phyloP scores from a whole-genome alignment of 2,797 vertebrate genomes.

The Hypotaenidia philippensis region DNA sequence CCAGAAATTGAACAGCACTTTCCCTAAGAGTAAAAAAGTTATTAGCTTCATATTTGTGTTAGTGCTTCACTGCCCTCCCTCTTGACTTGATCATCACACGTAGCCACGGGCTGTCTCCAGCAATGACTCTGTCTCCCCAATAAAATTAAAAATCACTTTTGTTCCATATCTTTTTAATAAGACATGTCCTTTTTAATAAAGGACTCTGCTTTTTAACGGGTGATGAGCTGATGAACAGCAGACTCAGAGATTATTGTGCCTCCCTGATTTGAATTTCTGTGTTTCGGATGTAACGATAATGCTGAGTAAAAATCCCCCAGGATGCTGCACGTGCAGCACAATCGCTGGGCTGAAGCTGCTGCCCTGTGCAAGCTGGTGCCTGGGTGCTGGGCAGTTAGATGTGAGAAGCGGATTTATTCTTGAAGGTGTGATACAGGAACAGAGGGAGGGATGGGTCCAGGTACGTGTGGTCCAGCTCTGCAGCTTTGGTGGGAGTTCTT shows the following conservation, averaged over 20 bases:
- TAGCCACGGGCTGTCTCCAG: conserved; percentile 73
- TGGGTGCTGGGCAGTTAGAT: too few relatives aligned
- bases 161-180: conserved; percentile 70
- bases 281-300: background rate
- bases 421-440: too few relatives aligned
- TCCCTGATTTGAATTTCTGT: conserved; percentile 60
- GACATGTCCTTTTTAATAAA: conserved; percentile 68
- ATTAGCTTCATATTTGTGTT: conserved; percentile 77
- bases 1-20: conserved; percentile 70
- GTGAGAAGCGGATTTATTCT: too few relatives aligned
- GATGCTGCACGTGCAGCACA: background rate
- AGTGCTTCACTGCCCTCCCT: conserved; percentile 51
- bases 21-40: conserved; percentile 73
- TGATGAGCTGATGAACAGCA: conserved; percentile 45
- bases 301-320: background rate
- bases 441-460: too few relatives aligned
- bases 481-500: too few relatives aligned
- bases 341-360: too few relatives aligned
- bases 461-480: too few relatives aligned
- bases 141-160: conserved; percentile 81
- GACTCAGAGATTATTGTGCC: conserved; percentile 34
- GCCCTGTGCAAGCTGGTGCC: too few relatives aligned
- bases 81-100: conserved; percentile 50
- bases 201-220: conserved; percentile 35
- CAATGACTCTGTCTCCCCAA: conserved; percentile 70